Evolutionary conservation across 2,113 vertebrate genomes (phyloP).

Genomic region (Entosphenus tridentatus): DNA sequence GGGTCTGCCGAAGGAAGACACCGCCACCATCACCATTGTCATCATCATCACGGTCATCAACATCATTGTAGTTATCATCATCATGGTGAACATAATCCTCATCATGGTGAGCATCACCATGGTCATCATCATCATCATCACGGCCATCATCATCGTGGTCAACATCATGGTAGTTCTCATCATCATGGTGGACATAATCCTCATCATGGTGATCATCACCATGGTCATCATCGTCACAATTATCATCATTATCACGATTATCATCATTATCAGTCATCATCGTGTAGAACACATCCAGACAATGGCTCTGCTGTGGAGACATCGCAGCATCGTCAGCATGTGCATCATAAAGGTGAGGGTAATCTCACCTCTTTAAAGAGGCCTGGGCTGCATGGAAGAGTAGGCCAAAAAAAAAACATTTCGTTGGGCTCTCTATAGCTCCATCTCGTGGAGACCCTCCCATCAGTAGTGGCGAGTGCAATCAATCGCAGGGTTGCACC

Average conservation of each 20-base stretch:
- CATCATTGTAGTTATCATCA: not conserved
- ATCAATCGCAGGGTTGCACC: no score
- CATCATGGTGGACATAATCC: no score
- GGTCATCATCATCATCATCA: not conserved
- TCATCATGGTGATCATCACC: no score
- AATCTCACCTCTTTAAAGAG: no score
- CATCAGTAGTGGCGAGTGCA: no score
- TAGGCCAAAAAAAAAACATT: no score
- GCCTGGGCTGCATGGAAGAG: no score
- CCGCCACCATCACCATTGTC: not conserved
- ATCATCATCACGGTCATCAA: not conserved
- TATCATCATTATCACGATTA: not conserved
- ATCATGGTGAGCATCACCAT: not conserved
- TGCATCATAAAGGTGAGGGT: no score
- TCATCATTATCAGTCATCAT: not conserved
- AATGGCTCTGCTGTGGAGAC: not conserved
- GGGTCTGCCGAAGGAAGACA: constrained; percentile 32
- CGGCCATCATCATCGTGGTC: not conserved
- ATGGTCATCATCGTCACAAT: not conserved
- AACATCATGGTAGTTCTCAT: no score
- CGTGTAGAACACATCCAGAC: not conserved
- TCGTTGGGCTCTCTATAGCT: no score
- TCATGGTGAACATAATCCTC: not conserved
- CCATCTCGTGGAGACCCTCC: no score
- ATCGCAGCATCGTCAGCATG: not conserved